These are phyloP conservation scores for Rhopalosiphum maidis DNA, from an alignment of 1,140 invertebrate species.

Conservation along the genomic window DNA sequence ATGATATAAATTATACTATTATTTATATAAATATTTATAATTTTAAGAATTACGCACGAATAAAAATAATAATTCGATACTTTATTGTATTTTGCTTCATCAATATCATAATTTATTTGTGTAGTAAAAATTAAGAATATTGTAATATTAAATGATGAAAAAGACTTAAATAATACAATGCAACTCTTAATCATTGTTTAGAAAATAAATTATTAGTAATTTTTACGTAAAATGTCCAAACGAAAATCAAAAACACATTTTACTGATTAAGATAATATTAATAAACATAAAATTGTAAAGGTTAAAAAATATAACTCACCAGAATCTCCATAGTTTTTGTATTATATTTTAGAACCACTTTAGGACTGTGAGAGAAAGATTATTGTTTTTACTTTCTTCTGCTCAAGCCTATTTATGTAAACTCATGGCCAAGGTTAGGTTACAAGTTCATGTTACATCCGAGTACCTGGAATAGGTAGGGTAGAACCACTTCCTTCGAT, in stretches of 20 bases:
- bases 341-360: not conserved
- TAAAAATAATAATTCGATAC: not conserved
- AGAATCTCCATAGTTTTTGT: not conserved
- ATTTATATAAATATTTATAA: not conserved
- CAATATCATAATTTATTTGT: not conserved
- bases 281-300: not conserved
- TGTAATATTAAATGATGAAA: not conserved
- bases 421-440: constrained; percentile 46
- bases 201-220: not conserved
- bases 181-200: not conserved
- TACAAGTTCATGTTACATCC: constrained; percentile 40
- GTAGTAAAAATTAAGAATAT: not conserved
- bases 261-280: not conserved
- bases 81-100: not conserved
- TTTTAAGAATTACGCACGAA: not conserved
- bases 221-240: not conserved
- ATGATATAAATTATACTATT: not conserved
- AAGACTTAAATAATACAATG: not conserved
- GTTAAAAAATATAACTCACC: constrained; percentile 10
- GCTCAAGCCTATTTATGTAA: constrained; percentile 34
- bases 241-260: constrained; percentile 4
- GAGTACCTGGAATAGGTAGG: not conserved
- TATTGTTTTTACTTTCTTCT: constrained; percentile 54
- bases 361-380: constrained; percentile 37
- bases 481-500: constrained; percentile 24